Percentiles rank a stretch among this genome's conserved stretches.
phyloP scores from a whole-genome alignment of 2,888 invertebrate genomes.

The Cynaeus angustus region DNA sequence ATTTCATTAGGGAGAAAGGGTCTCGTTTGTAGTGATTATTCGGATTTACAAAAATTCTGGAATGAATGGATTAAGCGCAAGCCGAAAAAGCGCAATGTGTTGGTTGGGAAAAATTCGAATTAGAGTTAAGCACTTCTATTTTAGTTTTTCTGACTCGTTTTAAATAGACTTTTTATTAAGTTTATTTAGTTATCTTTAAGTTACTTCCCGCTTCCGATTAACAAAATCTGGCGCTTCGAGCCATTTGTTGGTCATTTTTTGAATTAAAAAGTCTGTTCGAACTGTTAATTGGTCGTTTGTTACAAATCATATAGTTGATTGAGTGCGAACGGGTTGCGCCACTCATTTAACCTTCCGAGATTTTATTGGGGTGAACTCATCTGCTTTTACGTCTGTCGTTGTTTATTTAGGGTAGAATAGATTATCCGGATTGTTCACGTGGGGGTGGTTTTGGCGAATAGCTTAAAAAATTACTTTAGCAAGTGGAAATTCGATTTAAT shows the following conservation, averaged over 20 bases:
- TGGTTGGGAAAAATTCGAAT: too few species aligned
- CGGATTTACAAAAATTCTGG: slow-evolving; percentile 24
- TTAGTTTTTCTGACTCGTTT: too few species aligned
- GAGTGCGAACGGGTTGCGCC: slow-evolving; percentile 18
- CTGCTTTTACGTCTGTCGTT: slow-evolving; percentile 26
- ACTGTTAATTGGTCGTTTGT: slow-evolving; percentile 29
- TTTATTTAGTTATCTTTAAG: too few species aligned
- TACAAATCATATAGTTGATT: slow-evolving; percentile 37
- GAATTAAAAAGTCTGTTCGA: slow-evolving; percentile 8
- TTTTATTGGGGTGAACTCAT: slow-evolving; percentile 27
- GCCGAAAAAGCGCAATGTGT: too few species aligned
- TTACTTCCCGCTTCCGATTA: not conserved
- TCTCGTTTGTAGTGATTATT: slow-evolving; percentile 31
- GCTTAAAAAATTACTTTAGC: slow-evolving; percentile 34
- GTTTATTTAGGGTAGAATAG: slow-evolving; percentile 40
- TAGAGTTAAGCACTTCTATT: too few species aligned
- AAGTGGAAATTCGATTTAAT: slow-evolving; percentile 33
- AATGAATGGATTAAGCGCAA: not conserved
- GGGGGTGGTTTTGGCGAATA: not conserved
- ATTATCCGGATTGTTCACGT: slow-evolving; percentile 37
- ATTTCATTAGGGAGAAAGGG: slow-evolving; percentile 31
- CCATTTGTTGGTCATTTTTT: slow-evolving; percentile 3
- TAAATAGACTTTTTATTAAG: too few species aligned
- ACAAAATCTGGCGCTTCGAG: not conserved
- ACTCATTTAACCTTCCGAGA: slow-evolving; percentile 23